Evolutionary conservation across 2,888 invertebrate genomes (phyloP).

Genomic region (Synanthedon andrenaeformis): DNA sequence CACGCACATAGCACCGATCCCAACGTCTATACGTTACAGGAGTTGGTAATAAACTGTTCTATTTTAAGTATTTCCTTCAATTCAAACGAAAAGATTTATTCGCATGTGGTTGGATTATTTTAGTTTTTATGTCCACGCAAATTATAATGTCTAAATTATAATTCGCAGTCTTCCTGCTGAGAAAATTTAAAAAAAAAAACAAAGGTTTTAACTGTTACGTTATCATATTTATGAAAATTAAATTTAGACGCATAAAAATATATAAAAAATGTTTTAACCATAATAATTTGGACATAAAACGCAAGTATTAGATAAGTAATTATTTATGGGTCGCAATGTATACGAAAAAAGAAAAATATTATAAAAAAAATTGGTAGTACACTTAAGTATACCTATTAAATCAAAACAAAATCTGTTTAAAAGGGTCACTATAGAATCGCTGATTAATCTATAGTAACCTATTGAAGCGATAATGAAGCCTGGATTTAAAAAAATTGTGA

Average conservation of each 20-base stretch:
- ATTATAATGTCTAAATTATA: constrained; percentile 14
- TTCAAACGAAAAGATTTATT: constrained; percentile 37
- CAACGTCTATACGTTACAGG: constrained; percentile 32
- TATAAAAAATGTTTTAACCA: neutral
- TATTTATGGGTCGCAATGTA: no score
- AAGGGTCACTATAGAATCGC: no score
- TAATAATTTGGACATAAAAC: neutral
- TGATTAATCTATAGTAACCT: no score
- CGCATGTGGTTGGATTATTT: constrained; percentile 21
- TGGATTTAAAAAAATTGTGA: no score
- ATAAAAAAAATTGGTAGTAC: no score
- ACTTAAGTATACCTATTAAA: no score
- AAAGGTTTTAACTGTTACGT: neutral
- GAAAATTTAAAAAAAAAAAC: neutral
- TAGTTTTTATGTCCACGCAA: constrained; percentile 15
- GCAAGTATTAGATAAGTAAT: neutral
- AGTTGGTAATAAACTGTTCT: constrained; percentile 51
- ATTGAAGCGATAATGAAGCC: no score
- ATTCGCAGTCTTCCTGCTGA: constrained; percentile 1
- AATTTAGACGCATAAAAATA: neutral
- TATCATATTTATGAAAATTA: neutral
- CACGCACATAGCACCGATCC: neutral
- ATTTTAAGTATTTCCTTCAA: constrained; percentile 41
- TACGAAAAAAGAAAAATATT: no score
- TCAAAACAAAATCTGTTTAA: no score